phyloP scores from a whole-genome alignment of 2,797 vertebrate species.

The Enteromius afrohamiltoni region DNA sequence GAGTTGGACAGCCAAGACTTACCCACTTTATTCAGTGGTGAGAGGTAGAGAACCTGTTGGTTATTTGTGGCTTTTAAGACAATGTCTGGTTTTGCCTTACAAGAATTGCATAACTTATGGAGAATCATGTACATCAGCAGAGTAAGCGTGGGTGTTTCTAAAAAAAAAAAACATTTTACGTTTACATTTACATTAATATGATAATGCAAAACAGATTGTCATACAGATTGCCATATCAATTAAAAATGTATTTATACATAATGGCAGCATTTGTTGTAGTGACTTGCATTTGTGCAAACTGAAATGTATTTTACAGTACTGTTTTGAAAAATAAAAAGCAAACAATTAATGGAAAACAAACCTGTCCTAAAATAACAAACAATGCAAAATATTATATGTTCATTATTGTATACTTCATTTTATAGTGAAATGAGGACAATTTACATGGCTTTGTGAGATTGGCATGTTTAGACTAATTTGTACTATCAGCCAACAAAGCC shows the following conservation, averaged over 20 bases:
- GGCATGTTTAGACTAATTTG: neutral
- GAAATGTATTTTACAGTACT: neutral
- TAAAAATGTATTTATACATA: neutral
- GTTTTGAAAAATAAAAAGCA: neutral
- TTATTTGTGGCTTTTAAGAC: neutral
- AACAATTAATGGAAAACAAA: no score
- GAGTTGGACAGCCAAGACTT: no score
- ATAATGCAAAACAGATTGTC: neutral
- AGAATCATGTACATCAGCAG: neutral
- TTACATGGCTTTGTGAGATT: neutral
- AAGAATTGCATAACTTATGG: neutral
- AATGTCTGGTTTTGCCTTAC: neutral
- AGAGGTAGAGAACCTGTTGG: neutral
- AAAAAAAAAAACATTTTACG: neutral
- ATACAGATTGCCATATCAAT: neutral
- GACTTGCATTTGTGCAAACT: neutral
- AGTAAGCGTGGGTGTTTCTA: no score
- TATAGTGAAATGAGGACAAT: neutral
- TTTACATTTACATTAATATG: neutral
- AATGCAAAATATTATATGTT: neutral
- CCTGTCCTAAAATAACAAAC: neutral
- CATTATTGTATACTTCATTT: neutral
- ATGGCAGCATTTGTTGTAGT: neutral
- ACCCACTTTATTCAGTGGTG: no score
- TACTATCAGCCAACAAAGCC: neutral